Percentiles rank a stretch among this genome's conserved stretches.
Conservation (phyloP, 1,140 invertebrate genomes). For the Philotrypesis tridentata region DNA sequence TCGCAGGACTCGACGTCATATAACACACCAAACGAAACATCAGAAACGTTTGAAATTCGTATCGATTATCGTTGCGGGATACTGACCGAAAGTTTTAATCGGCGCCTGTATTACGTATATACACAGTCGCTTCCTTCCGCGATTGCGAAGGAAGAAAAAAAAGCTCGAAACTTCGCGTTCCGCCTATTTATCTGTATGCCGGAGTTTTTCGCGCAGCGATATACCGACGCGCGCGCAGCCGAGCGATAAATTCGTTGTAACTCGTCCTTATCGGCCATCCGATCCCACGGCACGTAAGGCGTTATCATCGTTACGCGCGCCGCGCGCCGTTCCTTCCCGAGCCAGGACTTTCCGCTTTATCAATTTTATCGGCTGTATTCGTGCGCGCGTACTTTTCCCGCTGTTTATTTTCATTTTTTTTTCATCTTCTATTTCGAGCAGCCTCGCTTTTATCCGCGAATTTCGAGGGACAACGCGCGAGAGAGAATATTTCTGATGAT, state of each 20-base stretch:
- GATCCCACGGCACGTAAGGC: not conserved
- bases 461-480: not conserved
- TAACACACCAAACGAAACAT: too few relatives aligned
- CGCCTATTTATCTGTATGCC: too few relatives aligned
- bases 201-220: not conserved
- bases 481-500: not conserved
- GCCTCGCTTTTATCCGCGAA: not conserved
- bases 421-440: not conserved
- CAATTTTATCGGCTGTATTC: slow-evolving; percentile 22
- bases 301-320: slow-evolving; percentile 1
- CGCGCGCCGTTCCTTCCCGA: not conserved
- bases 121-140: not conserved
- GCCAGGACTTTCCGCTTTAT: slow-evolving; percentile 25
- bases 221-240: not conserved
- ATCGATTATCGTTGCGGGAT: too few relatives aligned
- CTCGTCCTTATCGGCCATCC: slow-evolving; percentile 23
- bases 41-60: too few relatives aligned
- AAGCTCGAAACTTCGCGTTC: not conserved
- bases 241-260: slow-evolving; percentile 37
- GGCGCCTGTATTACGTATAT: too few relatives aligned
- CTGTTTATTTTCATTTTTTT: not conserved
- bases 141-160: too few relatives aligned
- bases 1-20: not conserved
- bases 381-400: not conserved
- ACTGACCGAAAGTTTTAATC: too few relatives aligned